Evolutionary conservation across 1,140 invertebrate genomes (phyloP), one percentile per base, ranked within the genome.

Genomic region (Bemisia tabaci): DNA sequence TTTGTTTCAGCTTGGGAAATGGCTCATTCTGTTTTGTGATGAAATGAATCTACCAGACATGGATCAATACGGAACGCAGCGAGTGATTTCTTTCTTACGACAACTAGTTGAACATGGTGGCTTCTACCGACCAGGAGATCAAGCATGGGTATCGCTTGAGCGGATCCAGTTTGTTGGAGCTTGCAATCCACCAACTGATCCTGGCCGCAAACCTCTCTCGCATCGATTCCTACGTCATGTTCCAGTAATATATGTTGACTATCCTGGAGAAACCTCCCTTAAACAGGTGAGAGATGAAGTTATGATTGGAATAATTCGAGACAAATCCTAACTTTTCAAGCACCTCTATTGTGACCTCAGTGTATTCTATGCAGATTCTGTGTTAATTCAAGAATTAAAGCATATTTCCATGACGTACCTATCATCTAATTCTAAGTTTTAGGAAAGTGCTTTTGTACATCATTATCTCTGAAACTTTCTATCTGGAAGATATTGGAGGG

Each of bases 21-120:
- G 97, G 97, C 80, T 99, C 21, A 92, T 99, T 12, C 81, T 99
- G n/a, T 99, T 99, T 84, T 99, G 97, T 78, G 97, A 99, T 80
- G 97, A 99, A 83, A 99, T 99, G 74, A 99, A 99, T 82, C 85
- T 99, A 73, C 97, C 97, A 0, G 95, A 97, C 74, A 96, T 97
- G 91, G 97, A 99, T 77, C 90, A 94, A 73, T 98, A 98, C 74
- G 95, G 93, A 60, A 99, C 97, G 0, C 97, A 99, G 79, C 81
- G 97, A 67, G 97, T 99, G 0, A 99, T 99, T 69, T 98, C 95
- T 12, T 99, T 99, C 82, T 79, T 99, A 66, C 81, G 97, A 33
- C 97, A 99, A 77, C 82, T 99, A 67, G 92, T 99, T 0, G 97
- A 99, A 78, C 95, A 99, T 74, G 85, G 85, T 77, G 90, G 90